A percentile compares a stretch with the other conserved stretches of the same genome.
phyloP scores from a whole-genome alignment of 2,888 invertebrate genomes.

The Corythucha ciliata region DNA sequence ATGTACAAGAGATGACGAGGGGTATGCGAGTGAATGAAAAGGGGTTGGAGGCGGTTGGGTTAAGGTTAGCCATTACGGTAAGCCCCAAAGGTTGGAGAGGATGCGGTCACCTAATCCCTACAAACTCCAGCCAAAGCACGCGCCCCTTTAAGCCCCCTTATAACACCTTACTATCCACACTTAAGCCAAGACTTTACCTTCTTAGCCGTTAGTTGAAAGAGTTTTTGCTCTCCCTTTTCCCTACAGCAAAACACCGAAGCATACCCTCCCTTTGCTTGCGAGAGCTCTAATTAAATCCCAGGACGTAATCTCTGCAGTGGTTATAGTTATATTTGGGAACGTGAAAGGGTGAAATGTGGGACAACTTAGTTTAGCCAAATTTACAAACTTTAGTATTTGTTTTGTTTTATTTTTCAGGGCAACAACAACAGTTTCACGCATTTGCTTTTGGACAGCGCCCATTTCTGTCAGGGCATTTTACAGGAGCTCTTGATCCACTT shows the following conservation, averaged over 20 bases:
- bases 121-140: conserved; percentile 4
- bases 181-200: conserved; percentile 16
- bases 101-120: conserved; percentile 23
- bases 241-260: not conserved
- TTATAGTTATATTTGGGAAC: no score
- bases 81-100: conserved; percentile 21
- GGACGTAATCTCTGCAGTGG: no score
- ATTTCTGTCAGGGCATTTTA: conserved; percentile 61
- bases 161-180: conserved; percentile 18
- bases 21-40: no score
- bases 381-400: no score
- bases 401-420: conserved; percentile 62
- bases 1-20: no score
- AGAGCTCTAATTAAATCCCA: no score
- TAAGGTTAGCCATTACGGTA: conserved; percentile 21
- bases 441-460: conserved; percentile 73
- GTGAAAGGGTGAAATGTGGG: no score
- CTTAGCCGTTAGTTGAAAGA: no score
- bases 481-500: conserved; percentile 41
- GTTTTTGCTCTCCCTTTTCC: conserved; percentile 1
- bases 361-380: no score
- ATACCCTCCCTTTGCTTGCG: no score
- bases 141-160: conserved; percentile 3
- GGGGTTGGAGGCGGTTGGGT: not conserved
- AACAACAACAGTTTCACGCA: conserved; percentile 86